Conservation (phyloP, 2,113 vertebrate species). For the Rhinichthys klamathensis region DNA sequence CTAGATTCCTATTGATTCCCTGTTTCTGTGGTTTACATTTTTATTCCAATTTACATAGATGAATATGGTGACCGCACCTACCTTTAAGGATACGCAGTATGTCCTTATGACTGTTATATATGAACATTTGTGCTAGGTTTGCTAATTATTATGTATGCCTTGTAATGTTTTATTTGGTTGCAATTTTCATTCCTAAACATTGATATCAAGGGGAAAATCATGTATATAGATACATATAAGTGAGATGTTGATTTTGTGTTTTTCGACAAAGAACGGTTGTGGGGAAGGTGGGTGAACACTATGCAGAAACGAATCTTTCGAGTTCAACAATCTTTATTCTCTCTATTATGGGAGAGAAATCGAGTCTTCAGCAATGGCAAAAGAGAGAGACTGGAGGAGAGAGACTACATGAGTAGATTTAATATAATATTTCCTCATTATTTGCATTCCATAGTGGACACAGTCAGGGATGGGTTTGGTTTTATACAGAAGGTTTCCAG, state of each 20-base stretch:
- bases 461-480: constrained; percentile 48
- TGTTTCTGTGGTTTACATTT: constrained; percentile 80
- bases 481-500: constrained; percentile 33
- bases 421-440: constrained; percentile 44
- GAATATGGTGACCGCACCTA: constrained; percentile 80
- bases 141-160: constrained; percentile 75
- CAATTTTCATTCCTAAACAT: constrained; percentile 61
- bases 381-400: constrained; percentile 53
- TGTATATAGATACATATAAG: constrained; percentile 66
- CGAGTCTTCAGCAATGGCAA: constrained; percentile 51
- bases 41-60: constrained; percentile 73
- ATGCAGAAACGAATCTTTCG: constrained; percentile 55
- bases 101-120: constrained; percentile 82
- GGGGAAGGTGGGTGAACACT: constrained; percentile 49
- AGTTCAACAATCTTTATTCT: constrained; percentile 49
- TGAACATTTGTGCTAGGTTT: constrained; percentile 73
- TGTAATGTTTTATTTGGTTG: constrained; percentile 69
- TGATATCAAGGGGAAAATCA: constrained; percentile 52
- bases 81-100: constrained; percentile 78
- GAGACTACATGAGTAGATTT: constrained; percentile 39
- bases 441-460: constrained; percentile 45
- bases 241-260: constrained; percentile 23
- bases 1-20: constrained; percentile 75
- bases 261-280: constrained; percentile 37
- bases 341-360: constrained; percentile 36